phyloP scores from a whole-genome alignment of 2,888 invertebrate species.

The Agrenia bidenticulata region DNA sequence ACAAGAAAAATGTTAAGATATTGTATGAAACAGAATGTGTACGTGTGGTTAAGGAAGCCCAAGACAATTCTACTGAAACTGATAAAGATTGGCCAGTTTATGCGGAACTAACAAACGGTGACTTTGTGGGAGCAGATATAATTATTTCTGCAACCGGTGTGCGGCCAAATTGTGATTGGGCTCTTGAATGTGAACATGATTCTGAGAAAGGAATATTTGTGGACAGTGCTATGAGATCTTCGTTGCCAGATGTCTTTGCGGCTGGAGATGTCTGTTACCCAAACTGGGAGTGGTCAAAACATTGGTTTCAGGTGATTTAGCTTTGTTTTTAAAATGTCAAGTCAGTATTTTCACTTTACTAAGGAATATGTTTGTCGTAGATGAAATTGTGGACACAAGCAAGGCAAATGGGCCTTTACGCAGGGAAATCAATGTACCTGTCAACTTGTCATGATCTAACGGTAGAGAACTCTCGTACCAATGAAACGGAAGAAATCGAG shows the following conservation, averaged over 20 bases:
- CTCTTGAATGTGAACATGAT: conserved; percentile 24
- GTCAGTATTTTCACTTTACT: not conserved
- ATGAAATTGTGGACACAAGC: conserved; percentile 98
- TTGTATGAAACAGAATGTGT: conserved; percentile 58
- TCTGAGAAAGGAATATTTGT: conserved; percentile 82
- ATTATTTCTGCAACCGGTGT: conserved; percentile 96
- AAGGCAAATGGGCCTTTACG: conserved; percentile 93
- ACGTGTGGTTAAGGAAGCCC: conserved; percentile 17
- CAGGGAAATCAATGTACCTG: conserved; percentile 80
- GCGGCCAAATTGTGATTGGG: conserved; percentile 60
- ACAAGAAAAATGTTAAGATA: conserved; percentile 58
- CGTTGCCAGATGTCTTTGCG: conserved; percentile 76
- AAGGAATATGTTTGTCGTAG: conserved; percentile 58
- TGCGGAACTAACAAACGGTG: conserved; percentile 72
- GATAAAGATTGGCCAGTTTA: conserved; percentile 65
- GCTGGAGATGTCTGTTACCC: conserved; percentile 92
- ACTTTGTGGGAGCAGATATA: conserved; percentile 77
- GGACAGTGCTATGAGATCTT: conserved; percentile 81
- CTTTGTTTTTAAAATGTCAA: not conserved
- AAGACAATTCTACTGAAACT: not conserved
- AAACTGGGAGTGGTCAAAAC: conserved; percentile 71
- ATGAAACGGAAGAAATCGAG: conserved; percentile 26
- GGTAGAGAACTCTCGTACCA: conserved; percentile 61
- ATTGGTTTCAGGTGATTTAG: conserved; percentile 69
- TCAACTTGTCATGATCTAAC: conserved; percentile 63